These are phyloP conservation scores for Asobara japonica DNA, from an alignment of 1,140 invertebrate genomes.

Conservation along the genomic window DNA sequence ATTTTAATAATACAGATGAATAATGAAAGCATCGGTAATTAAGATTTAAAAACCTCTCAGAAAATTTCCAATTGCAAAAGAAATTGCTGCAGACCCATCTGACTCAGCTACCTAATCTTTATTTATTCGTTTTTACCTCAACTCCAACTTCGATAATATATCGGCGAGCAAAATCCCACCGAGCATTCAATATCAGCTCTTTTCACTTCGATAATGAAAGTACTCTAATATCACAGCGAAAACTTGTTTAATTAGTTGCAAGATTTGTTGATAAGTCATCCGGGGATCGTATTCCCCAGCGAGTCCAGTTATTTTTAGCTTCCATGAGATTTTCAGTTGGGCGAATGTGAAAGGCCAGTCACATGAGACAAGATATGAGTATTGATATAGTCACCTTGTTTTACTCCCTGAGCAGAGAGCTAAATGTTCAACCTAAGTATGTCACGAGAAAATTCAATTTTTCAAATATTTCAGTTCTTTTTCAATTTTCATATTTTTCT, in stretches of 20 bases:
- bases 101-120: neutral
- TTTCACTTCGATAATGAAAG: neutral
- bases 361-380: neutral
- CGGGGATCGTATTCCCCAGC: neutral
- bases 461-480: no score
- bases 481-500: no score
- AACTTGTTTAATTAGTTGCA: slow-evolving; percentile 2
- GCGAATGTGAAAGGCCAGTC: neutral
- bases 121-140: neutral
- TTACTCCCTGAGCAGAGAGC: no score
- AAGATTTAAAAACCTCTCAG: no score
- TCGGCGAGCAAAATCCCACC: neutral
- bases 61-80: no score
- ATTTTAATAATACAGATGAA: no score
- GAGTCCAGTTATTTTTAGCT: neutral
- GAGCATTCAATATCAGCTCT: neutral
- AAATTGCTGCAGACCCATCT: neutral
- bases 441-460: no score
- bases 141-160: neutral
- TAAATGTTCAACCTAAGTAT: no score
- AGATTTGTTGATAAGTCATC: neutral
- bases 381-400: no score
- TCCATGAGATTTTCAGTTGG: neutral
- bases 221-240: neutral
- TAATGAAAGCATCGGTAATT: no score